Conservation (phyloP, 2,797 vertebrate species). For the Pantherophis vulpinus region DNA sequence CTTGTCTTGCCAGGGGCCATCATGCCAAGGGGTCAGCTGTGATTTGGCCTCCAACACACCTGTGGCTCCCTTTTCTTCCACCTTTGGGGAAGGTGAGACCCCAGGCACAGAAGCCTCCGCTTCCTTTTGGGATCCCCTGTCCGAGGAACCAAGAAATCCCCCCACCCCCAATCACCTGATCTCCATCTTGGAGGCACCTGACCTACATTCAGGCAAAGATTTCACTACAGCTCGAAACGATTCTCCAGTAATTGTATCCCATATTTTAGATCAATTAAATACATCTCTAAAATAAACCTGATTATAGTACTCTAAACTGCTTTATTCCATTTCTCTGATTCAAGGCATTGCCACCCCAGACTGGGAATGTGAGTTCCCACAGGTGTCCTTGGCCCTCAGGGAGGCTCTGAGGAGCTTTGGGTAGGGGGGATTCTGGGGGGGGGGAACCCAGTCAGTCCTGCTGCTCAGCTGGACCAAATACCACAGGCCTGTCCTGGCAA, state of each 20-base stretch:
- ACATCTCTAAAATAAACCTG: background rate
- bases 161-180: background rate
- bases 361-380: background rate
- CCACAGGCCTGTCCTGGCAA: background rate
- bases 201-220: background rate
- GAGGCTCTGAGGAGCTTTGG: background rate
- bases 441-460: background rate
- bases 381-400: background rate
- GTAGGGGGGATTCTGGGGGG: background rate
- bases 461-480: background rate
- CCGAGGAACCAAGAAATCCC: background rate
- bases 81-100: too few species aligned
- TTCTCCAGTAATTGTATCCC: background rate
- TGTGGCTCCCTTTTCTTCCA: background rate
- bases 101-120: background rate
- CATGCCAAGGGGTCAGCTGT: background rate
- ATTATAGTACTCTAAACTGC: background rate
- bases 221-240: background rate
- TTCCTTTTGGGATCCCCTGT: background rate
- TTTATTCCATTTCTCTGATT: background rate
- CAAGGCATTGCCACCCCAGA: background rate
- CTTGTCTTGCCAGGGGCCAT: background rate
- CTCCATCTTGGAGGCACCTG: background rate
- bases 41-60: background rate
- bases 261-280: too few species aligned